These are phyloP conservation scores for Erythrocebus patas DNA, from an alignment of 2,113 vertebrate species.

Conservation along the genomic window DNA sequence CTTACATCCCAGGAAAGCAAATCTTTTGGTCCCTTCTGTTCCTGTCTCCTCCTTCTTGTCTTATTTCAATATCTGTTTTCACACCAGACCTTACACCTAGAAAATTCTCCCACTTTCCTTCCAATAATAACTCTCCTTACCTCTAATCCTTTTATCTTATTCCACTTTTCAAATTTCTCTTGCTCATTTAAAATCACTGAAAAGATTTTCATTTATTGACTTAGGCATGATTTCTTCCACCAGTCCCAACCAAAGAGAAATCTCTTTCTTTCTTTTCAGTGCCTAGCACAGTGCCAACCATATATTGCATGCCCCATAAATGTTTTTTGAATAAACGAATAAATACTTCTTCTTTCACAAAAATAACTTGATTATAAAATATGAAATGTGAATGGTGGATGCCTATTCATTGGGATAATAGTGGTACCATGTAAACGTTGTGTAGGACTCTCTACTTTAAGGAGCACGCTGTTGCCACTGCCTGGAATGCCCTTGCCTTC, in stretches of 20 bases:
- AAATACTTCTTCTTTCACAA: not conserved
- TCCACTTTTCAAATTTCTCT: conserved; percentile 3
- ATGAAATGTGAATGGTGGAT: not conserved
- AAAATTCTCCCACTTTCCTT: conserved; percentile 9
- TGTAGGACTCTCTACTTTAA: not conserved
- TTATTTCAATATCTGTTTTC: conserved; percentile 49
- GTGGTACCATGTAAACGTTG: not conserved
- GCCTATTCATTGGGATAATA: not conserved
- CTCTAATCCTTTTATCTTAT: not conserved
- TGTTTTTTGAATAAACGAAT: not conserved
- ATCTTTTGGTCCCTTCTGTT: not conserved
- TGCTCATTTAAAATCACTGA: not conserved
- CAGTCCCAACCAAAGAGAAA: not conserved
- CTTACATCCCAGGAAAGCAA: not conserved
- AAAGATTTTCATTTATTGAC: not conserved
- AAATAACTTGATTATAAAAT: not conserved
- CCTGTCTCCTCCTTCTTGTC: not conserved
- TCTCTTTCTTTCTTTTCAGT: not conserved
- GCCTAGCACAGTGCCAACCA: not conserved
- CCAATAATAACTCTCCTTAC: conserved; percentile 13
- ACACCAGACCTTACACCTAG: conserved; percentile 28
- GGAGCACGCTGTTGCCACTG: not conserved
- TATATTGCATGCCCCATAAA: not conserved
- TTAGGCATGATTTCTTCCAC: not conserved
- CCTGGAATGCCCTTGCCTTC: not conserved